Percentiles rank a stretch among this genome's conserved stretches.
phyloP scores from a whole-genome alignment of 2,113 vertebrate genomes.

The Otocyon megalotis region DNA sequence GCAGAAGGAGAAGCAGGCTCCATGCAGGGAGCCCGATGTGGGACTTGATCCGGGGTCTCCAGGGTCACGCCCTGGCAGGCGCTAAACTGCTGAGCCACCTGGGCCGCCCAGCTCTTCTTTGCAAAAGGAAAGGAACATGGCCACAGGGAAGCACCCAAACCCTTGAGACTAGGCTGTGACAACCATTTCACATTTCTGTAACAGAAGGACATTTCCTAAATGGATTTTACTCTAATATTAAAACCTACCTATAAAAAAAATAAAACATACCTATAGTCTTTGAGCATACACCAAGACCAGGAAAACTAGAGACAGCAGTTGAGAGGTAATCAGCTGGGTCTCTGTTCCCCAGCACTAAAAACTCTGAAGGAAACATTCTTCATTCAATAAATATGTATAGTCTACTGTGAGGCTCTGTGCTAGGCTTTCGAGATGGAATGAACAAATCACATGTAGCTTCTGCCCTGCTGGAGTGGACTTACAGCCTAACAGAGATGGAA shows the following conservation, averaged over 20 bases:
- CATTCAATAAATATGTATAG: background rate
- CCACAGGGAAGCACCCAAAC: background rate
- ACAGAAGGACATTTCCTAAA: background rate
- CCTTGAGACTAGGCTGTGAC: background rate
- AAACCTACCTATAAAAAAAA: background rate
- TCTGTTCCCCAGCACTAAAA: background rate
- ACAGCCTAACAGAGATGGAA: background rate
- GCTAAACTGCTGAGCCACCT: too few species aligned
- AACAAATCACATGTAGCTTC: background rate
- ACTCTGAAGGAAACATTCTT: background rate
- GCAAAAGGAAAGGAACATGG: background rate
- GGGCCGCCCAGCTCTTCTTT: background rate
- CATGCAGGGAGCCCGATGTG: too few species aligned
- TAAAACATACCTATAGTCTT: background rate
- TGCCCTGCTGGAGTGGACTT: background rate
- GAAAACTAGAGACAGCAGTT: background rate
- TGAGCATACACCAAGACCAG: background rate
- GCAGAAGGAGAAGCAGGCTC: too few species aligned
- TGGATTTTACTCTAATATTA: background rate
- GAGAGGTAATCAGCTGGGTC: background rate
- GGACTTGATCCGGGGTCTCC: too few species aligned
- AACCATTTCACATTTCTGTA: background rate
- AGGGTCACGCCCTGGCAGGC: too few species aligned
- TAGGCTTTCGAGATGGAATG: background rate
- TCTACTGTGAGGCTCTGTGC: background rate